Percentiles rank a stretch among this genome's conserved stretches.
phyloP scores from a whole-genome alignment of 2,797 vertebrate genomes.

The Catharus ustulatus region DNA sequence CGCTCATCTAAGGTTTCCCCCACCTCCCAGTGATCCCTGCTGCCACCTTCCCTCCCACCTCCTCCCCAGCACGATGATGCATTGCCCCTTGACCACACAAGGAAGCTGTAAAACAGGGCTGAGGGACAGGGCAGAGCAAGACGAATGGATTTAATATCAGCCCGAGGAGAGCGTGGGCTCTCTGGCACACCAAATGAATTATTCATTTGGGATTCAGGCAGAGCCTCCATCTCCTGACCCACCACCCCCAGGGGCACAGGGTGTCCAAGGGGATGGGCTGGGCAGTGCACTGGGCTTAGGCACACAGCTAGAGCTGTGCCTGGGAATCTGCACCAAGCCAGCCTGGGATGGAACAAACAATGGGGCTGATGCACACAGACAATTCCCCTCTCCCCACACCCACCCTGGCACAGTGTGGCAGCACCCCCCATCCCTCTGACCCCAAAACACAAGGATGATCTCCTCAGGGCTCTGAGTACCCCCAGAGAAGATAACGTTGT shows the following conservation, averaged over 20 bases:
- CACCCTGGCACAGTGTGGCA: not conserved
- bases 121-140: not conserved
- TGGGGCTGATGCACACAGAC: rapidly evolving
- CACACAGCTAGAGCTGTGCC: not conserved
- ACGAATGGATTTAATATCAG: slow-evolving; percentile 51
- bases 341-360: not conserved
- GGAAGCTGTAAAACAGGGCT: not conserved
- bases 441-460: not conserved
- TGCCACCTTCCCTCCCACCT: not conserved
- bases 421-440: not conserved
- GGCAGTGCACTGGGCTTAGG: not conserved
- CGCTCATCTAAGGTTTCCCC: not conserved
- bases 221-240: not conserved
- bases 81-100: not conserved
- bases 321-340: not conserved
- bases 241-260: not conserved
- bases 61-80: not conserved
- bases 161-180: not conserved
- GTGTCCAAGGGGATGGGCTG: not conserved
- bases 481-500: not conserved
- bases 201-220: not conserved
- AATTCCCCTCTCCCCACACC: not conserved
- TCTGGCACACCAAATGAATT: not conserved
- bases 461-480: not conserved
- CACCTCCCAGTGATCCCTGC: not conserved